Percentiles rank a stretch among this genome's conserved stretches.
Conservation (phyloP, 2,797 vertebrate species). For the Aplochiton taeniatus region DNA sequence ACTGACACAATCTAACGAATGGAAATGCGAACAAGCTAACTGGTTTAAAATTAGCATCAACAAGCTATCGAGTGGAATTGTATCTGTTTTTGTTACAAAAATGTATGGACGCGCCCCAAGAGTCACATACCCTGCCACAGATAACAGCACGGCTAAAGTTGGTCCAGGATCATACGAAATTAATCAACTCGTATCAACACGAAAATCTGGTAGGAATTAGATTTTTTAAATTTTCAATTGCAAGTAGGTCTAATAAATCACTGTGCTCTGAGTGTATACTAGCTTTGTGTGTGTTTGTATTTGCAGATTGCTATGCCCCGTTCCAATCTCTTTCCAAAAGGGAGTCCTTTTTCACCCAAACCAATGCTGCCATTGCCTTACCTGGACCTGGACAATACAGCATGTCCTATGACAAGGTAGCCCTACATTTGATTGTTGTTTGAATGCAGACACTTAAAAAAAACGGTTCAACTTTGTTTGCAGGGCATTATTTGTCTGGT, state of each 20-base stretch:
- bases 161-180: slow-evolving; percentile 68
- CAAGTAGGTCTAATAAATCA: too few species aligned
- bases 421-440: too few species aligned
- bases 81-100: neutral
- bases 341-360: slow-evolving; percentile 35
- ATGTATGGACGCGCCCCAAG: slow-evolving; percentile 66
- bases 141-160: slow-evolving; percentile 40
- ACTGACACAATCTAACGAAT: slow-evolving; percentile 10
- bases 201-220: slow-evolving; percentile 45
- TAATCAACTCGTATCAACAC: neutral
- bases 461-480: neutral
- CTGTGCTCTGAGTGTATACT: neutral
- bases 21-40: neutral
- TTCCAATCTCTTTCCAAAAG: slow-evolving; percentile 68
- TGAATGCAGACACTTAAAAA: too few species aligned
- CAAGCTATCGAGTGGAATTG: too few species aligned
- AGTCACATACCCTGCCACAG: slow-evolving; percentile 34
- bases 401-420: slow-evolving; percentile 44
- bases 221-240: neutral
- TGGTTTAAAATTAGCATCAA: too few species aligned
- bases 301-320: slow-evolving; percentile 68
- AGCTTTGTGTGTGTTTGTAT: neutral
- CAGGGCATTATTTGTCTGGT: neutral
- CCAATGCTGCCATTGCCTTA: slow-evolving; percentile 10
- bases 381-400: slow-evolving; percentile 74